Conservation (phyloP, 2,888 invertebrate species). For the Aphidoletes aphidimyza region DNA sequence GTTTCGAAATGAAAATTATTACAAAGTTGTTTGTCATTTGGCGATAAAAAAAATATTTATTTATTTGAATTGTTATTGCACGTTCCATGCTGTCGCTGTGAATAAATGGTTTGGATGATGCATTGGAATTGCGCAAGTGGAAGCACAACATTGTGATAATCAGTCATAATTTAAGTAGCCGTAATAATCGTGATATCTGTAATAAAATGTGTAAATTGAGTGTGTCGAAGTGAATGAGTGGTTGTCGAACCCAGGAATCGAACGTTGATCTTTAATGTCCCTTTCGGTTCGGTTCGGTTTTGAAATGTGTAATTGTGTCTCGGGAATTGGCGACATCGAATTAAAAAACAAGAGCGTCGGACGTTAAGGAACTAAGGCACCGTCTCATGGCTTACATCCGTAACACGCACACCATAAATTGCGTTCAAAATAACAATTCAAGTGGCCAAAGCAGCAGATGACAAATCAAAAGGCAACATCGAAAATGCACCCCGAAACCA, state of each 20-base stretch:
- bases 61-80: constrained; percentile 46
- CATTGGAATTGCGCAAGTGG: neutral
- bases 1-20: neutral
- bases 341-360: neutral
- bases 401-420: constrained; percentile 43
- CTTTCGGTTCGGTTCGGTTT: too few relatives aligned
- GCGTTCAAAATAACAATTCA: neutral
- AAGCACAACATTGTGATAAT: constrained; percentile 43
- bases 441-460: constrained; percentile 19
- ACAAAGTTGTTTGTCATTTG: constrained; percentile 38
- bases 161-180: constrained; percentile 50
- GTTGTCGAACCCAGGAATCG: constrained; percentile 34
- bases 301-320: neutral
- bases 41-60: constrained; percentile 37
- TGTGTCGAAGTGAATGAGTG: constrained; percentile 39
- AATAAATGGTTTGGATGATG: constrained; percentile 13
- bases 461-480: neutral
- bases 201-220: constrained; percentile 45
- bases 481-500: neutral
- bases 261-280: constrained; percentile 18
- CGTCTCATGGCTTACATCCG: constrained; percentile 37
- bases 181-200: constrained; percentile 35
- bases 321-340: neutral
- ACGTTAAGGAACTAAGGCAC: constrained; percentile 1
- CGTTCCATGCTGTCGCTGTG: constrained; percentile 14